phyloP scores from a whole-genome alignment of 2,888 invertebrate genomes.

The Eubasilissa splendida region DNA sequence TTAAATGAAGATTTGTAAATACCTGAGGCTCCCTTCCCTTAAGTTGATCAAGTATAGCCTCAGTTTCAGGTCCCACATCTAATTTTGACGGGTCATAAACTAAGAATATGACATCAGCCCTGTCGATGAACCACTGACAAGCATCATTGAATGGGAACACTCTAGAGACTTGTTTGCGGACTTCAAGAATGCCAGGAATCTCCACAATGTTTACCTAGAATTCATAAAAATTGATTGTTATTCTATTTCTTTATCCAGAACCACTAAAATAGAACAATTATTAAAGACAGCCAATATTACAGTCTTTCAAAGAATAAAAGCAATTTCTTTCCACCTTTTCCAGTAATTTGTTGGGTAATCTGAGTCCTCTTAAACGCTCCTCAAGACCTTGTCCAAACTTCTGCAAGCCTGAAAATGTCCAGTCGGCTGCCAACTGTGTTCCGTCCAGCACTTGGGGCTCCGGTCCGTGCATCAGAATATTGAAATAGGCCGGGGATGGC shows the following conservation, averaged over 20 bases:
- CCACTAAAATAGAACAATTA: no score
- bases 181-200: constrained; percentile 96
- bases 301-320: background rate
- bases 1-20: constrained; percentile 42
- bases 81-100: constrained; percentile 96
- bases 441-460: constrained; percentile 90
- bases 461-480: constrained; percentile 91
- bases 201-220: constrained; percentile 93
- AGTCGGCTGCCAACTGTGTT: constrained; percentile 94
- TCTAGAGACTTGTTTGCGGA: constrained; percentile 92
- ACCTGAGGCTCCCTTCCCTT: constrained; percentile 95
- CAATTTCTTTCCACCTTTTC: constrained; percentile 80
- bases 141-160: constrained; percentile 96
- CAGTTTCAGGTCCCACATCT: constrained; percentile 95
- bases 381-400: constrained; percentile 96
- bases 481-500: constrained; percentile 94
- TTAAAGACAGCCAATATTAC: no score
- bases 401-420: constrained; percentile 93
- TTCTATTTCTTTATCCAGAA: no score
- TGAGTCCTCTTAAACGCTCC: constrained; percentile 87
- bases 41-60: constrained; percentile 94
- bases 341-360: constrained; percentile 85
- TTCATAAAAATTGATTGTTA: background rate
- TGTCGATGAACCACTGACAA: constrained; percentile 96
- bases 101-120: constrained; percentile 95